Evolutionary conservation across 1,140 invertebrate species (phyloP).

Genomic region (Zaprionus inermis): DNA sequence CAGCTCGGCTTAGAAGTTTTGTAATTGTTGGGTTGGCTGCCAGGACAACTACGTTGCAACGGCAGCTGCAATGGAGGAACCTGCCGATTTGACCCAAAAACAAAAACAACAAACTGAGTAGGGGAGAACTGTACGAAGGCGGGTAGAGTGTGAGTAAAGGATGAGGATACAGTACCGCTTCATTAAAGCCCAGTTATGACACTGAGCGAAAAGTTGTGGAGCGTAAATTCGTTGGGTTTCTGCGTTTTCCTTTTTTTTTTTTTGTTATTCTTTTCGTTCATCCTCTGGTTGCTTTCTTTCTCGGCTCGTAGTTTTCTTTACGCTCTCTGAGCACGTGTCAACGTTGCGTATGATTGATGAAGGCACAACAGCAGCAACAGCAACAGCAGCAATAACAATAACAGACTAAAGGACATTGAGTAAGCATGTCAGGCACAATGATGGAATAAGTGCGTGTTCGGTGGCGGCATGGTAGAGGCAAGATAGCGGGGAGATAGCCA

Average conservation of each 20-base stretch:
- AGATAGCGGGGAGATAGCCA: not conserved
- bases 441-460: conserved; percentile 49
- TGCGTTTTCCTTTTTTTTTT: not conserved
- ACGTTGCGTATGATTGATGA: conserved; percentile 81
- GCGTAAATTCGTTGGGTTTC: conserved; percentile 43
- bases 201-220: conserved; percentile 54
- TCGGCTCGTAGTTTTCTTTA: conserved; percentile 42
- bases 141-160: conserved; percentile 25
- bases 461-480: not conserved
- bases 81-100: conserved; percentile 44
- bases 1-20: conserved; percentile 71
- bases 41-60: conserved; percentile 28
- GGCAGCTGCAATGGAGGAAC: conserved; percentile 40
- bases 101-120: not conserved
- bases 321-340: conserved; percentile 62
- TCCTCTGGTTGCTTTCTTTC: conserved; percentile 14
- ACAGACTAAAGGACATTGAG: conserved; percentile 44
- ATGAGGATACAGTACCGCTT: conserved; percentile 59
- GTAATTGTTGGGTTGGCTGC: conserved; percentile 76
- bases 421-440: conserved; percentile 54
- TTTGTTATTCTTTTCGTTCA: not conserved
- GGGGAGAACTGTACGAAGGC: not conserved
- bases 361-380: conserved; percentile 33
- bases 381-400: conserved; percentile 39
- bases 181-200: conserved; percentile 73